Conservation (phyloP, 1,140 invertebrate species). For the Aleiodes sp. region DNA sequence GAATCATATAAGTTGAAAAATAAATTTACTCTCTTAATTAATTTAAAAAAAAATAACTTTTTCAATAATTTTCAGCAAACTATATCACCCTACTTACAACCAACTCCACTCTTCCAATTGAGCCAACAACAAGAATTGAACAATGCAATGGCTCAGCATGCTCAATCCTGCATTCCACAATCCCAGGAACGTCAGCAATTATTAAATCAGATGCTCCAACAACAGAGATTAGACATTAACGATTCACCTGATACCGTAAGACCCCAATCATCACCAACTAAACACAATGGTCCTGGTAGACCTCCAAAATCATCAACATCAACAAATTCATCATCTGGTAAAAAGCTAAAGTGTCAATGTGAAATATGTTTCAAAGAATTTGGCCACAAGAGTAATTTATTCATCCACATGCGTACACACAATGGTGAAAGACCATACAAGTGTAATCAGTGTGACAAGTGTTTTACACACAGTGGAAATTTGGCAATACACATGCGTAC, state of each 20-base stretch:
- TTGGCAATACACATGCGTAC: constrained; percentile 71
- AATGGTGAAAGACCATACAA: constrained; percentile 76
- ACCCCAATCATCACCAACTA: constrained; percentile 31
- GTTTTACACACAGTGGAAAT: constrained; percentile 74
- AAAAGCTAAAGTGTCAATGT: constrained; percentile 65
- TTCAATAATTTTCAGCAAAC: background rate
- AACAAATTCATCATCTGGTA: constrained; percentile 35
- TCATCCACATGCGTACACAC: constrained; percentile 71
- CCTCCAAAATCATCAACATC: constrained; percentile 44
- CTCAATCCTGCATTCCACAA: background rate
- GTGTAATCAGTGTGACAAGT: constrained; percentile 76
- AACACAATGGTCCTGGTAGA: constrained; percentile 53
- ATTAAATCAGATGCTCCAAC: constrained; percentile 14
- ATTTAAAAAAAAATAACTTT: too few species aligned
- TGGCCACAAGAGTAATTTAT: constrained; percentile 67
- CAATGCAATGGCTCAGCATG: background rate
- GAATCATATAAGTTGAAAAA: too few species aligned
- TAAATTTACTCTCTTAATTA: too few species aligned
- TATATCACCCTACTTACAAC: background rate
- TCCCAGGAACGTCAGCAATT: constrained; percentile 23
- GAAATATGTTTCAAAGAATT: constrained; percentile 70
- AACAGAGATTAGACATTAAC: constrained; percentile 21
- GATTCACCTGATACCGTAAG: constrained; percentile 35
- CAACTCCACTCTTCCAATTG: background rate
- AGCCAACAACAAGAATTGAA: background rate